These are phyloP conservation scores for Sebastes hopkinsi DNA, from an alignment of 2,797 vertebrate species.

Conservation along the genomic window DNA sequence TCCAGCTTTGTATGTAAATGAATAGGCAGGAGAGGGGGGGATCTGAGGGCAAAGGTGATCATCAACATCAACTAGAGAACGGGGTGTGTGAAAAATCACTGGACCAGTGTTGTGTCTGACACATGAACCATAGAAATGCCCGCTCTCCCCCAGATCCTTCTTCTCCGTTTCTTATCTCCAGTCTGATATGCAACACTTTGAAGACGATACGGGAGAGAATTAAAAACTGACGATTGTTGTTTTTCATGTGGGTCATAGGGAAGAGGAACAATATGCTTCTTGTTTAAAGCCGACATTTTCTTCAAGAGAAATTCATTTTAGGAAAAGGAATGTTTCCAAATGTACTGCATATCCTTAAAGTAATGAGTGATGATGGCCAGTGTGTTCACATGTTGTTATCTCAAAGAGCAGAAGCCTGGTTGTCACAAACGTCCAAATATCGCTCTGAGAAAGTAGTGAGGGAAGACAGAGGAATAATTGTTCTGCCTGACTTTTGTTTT, in stretches of 20 bases:
- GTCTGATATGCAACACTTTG: constrained; percentile 70
- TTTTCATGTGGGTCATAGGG: constrained; percentile 14
- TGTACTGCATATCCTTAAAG: neutral
- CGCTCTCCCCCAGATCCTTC: constrained; percentile 62
- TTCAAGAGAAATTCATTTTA: neutral
- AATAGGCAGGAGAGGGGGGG: neutral
- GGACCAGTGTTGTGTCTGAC: constrained; percentile 54
- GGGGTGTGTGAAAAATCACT: constrained; percentile 67
- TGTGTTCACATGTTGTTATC: constrained; percentile 10
- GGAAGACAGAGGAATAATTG: constrained; percentile 35
- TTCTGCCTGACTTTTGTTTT: constrained; percentile 35
- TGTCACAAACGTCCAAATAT: constrained; percentile 10
- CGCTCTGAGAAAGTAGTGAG: neutral
- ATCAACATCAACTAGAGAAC: constrained; percentile 46
- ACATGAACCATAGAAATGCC: constrained; percentile 54
- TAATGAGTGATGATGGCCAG: neutral
- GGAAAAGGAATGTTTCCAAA: neutral
- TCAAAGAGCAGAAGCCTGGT: neutral
- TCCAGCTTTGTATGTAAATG: constrained; percentile 5
- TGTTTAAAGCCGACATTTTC: neutral
- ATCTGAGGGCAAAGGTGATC: constrained; percentile 10
- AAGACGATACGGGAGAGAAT: constrained; percentile 63
- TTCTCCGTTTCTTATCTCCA: constrained; percentile 64
- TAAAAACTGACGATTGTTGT: constrained; percentile 45
- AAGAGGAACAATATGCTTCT: neutral